A percentile compares a stretch with the other conserved stretches of the same genome.
These are phyloP conservation scores for Rhincodon typus DNA, from an alignment of 2,797 vertebrate genomes.

Conservation along the genomic window DNA sequence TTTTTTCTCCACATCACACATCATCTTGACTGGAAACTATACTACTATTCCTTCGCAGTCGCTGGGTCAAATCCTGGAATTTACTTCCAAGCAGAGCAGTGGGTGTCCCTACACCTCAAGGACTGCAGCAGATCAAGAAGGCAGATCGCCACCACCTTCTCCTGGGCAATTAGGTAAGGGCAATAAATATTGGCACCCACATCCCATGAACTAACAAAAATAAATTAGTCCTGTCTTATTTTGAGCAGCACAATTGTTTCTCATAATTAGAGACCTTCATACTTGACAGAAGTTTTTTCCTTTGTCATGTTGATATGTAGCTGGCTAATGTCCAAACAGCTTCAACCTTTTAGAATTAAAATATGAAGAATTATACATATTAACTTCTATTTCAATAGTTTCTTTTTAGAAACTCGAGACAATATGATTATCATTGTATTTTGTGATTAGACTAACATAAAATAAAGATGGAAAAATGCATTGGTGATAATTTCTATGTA, in stretches of 20 bases:
- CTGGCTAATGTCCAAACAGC: background rate
- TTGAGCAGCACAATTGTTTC: background rate
- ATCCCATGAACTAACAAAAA: too few relatives aligned
- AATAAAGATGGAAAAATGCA: background rate
- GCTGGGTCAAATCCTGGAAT: too few relatives aligned
- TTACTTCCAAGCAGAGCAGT: too few relatives aligned
- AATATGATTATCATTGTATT: background rate
- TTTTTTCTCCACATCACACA: too few relatives aligned
- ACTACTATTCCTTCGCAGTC: too few relatives aligned
- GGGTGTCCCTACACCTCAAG: too few relatives aligned
- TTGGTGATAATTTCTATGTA: background rate
- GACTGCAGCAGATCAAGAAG: too few relatives aligned
- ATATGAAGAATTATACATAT: background rate
- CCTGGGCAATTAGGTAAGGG: too few relatives aligned
- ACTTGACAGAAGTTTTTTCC: background rate
- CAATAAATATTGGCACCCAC: too few relatives aligned
- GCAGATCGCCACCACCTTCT: too few relatives aligned
- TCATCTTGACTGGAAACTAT: too few relatives aligned
- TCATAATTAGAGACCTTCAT: background rate
- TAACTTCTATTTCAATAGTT: background rate
- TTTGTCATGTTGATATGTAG: background rate
- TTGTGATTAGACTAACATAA: background rate
- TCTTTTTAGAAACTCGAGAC: background rate
- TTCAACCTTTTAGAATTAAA: background rate
- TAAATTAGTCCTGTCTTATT: background rate